phyloP scores from a whole-genome alignment of 30 jellyfish, hydroid and myxozoan genomes.

The Aurelia coerulea region DNA sequence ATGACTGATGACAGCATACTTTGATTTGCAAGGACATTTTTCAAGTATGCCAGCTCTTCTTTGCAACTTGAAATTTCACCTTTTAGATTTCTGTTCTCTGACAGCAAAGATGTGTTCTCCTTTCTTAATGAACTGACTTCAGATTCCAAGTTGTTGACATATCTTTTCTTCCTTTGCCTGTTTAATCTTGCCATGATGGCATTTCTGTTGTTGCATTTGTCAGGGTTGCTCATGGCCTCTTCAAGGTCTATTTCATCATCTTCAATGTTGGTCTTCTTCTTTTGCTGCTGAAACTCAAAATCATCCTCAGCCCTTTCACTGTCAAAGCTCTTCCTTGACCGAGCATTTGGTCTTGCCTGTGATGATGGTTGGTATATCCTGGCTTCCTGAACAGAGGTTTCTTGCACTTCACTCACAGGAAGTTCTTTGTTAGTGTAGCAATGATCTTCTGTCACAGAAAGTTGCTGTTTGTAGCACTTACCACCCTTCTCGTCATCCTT shows the following conservation, averaged over 20 bases:
- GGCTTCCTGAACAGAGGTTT: no score
- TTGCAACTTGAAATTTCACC: slow-evolving; percentile 24
- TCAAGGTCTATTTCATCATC: background rate
- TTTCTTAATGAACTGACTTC: slow-evolving; percentile 72
- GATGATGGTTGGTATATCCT: no score
- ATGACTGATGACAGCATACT: slow-evolving; percentile 80
- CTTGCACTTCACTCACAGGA: background rate
- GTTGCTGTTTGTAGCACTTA: background rate
- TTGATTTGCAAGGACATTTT: slow-evolving; percentile 59
- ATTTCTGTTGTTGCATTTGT: slow-evolving; percentile 58
- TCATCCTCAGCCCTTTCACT: background rate
- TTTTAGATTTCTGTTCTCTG: slow-evolving; percentile 48
- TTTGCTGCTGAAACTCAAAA: background rate
- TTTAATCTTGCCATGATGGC: slow-evolving; percentile 88
- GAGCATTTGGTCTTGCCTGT: background rate
- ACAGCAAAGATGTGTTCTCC: slow-evolving; percentile 48
- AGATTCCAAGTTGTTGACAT: slow-evolving; percentile 73
- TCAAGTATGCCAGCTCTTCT: slow-evolving; percentile 64
- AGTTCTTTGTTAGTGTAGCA: slow-evolving; percentile 44
- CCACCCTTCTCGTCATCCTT: background rate
- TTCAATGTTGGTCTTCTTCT: background rate
- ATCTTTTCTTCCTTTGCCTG: slow-evolving; percentile 82
- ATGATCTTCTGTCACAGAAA: slow-evolving; percentile 51
- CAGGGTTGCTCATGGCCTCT: background rate
- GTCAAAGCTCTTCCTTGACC: background rate